These are phyloP conservation scores for Eueides isabella DNA, from an alignment of 1,140 invertebrate species.

Conservation along the genomic window DNA sequence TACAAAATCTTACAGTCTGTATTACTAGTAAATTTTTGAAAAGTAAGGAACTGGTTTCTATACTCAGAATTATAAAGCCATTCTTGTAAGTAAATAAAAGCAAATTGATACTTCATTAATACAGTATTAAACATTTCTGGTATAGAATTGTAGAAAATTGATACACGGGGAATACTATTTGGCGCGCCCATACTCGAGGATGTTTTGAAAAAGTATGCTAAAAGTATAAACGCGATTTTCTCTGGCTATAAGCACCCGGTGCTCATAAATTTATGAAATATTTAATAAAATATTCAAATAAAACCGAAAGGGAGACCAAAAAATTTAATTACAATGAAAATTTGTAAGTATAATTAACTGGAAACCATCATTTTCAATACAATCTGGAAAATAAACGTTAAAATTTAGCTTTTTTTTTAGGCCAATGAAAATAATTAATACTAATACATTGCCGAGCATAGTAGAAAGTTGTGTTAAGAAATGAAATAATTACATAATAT, in stretches of 20 bases:
- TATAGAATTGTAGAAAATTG: too few species aligned
- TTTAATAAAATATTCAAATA: conserved; percentile 5
- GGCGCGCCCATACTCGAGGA: too few species aligned
- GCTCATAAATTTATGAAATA: background rate
- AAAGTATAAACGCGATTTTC: too few species aligned
- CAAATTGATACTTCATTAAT: too few species aligned
- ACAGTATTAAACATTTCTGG: too few species aligned
- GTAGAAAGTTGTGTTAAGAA: conserved; percentile 62
- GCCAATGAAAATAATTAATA: conserved; percentile 9
- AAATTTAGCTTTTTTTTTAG: background rate
- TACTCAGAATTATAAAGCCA: too few species aligned
- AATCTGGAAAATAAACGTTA: background rate
- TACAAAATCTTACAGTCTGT: too few species aligned
- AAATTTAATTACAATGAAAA: conserved; percentile 11
- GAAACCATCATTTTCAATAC: conserved; percentile 8
- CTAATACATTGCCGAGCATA: conserved; percentile 34
- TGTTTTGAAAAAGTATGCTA: too few species aligned
- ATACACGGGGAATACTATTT: too few species aligned
- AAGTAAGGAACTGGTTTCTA: too few species aligned
- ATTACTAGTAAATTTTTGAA: too few species aligned
- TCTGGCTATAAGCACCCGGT: background rate
- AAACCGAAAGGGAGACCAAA: background rate
- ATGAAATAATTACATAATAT: conserved; percentile 63
- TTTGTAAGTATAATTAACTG: conserved; percentile 21
- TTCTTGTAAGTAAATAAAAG: too few species aligned